phyloP scores from a whole-genome alignment of 2,797 vertebrate genomes.

The Characodon lateralis region DNA sequence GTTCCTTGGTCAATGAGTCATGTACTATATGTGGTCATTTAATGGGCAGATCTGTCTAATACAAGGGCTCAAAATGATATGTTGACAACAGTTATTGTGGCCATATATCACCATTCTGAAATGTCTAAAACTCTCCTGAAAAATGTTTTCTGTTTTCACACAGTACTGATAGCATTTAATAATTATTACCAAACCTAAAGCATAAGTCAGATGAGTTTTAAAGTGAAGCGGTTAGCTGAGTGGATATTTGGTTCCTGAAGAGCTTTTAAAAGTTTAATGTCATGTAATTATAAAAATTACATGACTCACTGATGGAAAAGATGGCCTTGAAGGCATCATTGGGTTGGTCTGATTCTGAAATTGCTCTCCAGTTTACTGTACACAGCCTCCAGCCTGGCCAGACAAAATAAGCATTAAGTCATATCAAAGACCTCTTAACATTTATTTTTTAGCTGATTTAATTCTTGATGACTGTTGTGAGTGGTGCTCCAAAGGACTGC shows the following conservation, averaged over 20 bases:
- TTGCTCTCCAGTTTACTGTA: slow-evolving; percentile 23
- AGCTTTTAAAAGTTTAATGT: background rate
- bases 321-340: slow-evolving; percentile 1
- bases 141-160: background rate
- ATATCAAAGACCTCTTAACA: slow-evolving; percentile 30
- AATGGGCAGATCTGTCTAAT: background rate
- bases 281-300: slow-evolving; percentile 1
- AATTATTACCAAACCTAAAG: background rate
- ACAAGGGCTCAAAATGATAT: background rate
- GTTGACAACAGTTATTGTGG: background rate
- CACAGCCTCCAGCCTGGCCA: slow-evolving; percentile 23
- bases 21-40: background rate
- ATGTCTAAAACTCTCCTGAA: background rate
- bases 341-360: slow-evolving; percentile 24
- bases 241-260: background rate
- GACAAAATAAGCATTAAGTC: slow-evolving; percentile 26
- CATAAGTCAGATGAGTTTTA: background rate
- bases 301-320: slow-evolving; percentile 3
- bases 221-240: too few relatives aligned
- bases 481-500: background rate
- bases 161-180: background rate
- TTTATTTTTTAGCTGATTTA: slow-evolving; percentile 24
- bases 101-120: background rate
- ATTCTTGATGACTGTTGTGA: slow-evolving; percentile 25
- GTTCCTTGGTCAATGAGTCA: background rate